phyloP scores from a whole-genome alignment of 2,113 vertebrate genomes.

The Rhinichthys klamathensis region DNA sequence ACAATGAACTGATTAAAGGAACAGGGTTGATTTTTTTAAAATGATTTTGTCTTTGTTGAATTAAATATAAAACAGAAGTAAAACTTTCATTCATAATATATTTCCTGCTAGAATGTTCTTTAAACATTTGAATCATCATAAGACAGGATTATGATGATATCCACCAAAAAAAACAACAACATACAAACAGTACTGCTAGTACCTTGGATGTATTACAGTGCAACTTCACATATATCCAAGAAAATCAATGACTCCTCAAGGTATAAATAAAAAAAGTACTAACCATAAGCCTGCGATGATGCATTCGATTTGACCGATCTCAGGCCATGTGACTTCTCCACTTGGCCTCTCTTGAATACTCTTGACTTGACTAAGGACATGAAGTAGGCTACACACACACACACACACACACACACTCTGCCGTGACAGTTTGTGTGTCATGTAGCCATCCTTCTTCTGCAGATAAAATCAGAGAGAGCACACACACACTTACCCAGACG shows the following conservation, averaged over 20 bases:
- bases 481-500: slow-evolving; percentile 56
- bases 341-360: slow-evolving; percentile 35
- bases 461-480: slow-evolving; percentile 66
- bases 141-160: not conserved
- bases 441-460: slow-evolving; percentile 61
- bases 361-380: slow-evolving; percentile 28
- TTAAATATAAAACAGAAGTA: not conserved
- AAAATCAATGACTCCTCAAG: slow-evolving; percentile 1
- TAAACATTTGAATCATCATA: not conserved
- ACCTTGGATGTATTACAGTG: not conserved
- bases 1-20: not conserved
- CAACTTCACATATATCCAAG: not conserved
- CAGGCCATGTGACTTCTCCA: not conserved
- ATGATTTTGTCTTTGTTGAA: not conserved
- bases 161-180: not conserved
- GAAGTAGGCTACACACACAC: not conserved
- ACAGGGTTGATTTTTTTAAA: not conserved
- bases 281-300: not conserved
- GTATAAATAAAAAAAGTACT: not conserved
- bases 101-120: not conserved
- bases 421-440: not conserved
- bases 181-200: not conserved
- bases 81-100: not conserved
- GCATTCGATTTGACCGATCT: not conserved
- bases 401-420: slow-evolving; percentile 23